Conservation (phyloP, 2,113 vertebrate genomes). For the Phoenicopterus ruber region DNA sequence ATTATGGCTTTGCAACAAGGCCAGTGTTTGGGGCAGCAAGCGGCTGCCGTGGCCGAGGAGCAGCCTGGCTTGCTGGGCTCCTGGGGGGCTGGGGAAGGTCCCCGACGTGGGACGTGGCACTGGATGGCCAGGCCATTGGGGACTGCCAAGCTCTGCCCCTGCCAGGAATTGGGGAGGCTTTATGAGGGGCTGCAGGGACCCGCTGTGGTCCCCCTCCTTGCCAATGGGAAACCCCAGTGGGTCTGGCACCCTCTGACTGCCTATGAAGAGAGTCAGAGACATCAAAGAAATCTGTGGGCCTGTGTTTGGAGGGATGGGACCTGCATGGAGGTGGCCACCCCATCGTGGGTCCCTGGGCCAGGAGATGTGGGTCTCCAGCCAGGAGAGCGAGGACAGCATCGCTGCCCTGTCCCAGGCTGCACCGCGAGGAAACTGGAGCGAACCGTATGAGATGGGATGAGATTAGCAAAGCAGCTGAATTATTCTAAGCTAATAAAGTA, state of each 20-base stretch:
- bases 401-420: neutral
- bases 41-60: neutral
- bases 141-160: neutral
- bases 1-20: neutral
- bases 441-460: conserved; percentile 53
- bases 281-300: neutral
- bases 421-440: neutral
- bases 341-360: neutral
- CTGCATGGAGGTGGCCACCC: neutral
- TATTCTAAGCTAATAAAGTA: conserved; percentile 67
- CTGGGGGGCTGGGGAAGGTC: neutral
- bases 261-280: neutral
- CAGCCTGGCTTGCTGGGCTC: neutral
- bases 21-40: neutral
- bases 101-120: rapidly evolving
- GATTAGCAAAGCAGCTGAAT: conserved; percentile 63
- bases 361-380: neutral
- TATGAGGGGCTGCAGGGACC: neutral
- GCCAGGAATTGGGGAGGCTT: neutral
- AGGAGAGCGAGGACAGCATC: neutral
- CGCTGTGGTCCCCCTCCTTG: rapidly evolving
- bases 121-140: neutral
- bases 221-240: neutral
- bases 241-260: neutral
- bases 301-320: neutral